These are phyloP conservation scores for Omphaloscelis lunosa DNA, from an alignment of 2,888 invertebrate genomes.

Conservation along the genomic window DNA sequence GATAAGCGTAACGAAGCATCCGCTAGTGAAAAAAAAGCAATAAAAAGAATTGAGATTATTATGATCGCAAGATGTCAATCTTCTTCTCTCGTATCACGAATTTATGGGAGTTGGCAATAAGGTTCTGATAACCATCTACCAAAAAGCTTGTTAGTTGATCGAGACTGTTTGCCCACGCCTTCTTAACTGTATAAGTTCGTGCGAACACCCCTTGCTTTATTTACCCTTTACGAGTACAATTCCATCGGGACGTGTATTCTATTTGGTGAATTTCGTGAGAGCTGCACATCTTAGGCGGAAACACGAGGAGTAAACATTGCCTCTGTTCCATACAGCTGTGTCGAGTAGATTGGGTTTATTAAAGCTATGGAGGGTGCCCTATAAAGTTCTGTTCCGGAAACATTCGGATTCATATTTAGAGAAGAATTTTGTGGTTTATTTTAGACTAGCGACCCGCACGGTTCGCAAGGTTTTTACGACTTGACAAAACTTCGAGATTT, in stretches of 20 bases:
- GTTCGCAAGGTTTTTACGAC: too few relatives aligned
- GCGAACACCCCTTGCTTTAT: constrained; percentile 5
- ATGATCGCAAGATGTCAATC: neutral
- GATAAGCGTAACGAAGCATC: neutral
- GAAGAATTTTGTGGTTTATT: neutral
- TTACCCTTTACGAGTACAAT: constrained; percentile 13
- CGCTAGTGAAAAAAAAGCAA: neutral
- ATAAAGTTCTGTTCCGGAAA: neutral
- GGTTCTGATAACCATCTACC: neutral
- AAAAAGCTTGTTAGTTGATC: neutral
- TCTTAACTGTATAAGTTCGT: neutral
- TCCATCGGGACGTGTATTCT: constrained; percentile 21
- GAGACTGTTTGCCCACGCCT: neutral
- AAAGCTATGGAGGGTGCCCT: constrained; percentile 13
- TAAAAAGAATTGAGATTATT: neutral
- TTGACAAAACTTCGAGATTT: too few relatives aligned
- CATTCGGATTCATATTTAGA: constrained; percentile 9
- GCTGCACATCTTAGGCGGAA: constrained; percentile 12
- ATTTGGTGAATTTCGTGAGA: constrained; percentile 12
- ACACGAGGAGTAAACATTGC: constrained; percentile 32
- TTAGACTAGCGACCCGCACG: too few relatives aligned
- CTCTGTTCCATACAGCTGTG: neutral
- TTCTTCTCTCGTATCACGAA: neutral
- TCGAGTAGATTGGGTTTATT: constrained; percentile 15
- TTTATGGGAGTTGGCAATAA: neutral